Conservation (phyloP, 2,797 vertebrate genomes). For the Notamacropus eugenii region DNA sequence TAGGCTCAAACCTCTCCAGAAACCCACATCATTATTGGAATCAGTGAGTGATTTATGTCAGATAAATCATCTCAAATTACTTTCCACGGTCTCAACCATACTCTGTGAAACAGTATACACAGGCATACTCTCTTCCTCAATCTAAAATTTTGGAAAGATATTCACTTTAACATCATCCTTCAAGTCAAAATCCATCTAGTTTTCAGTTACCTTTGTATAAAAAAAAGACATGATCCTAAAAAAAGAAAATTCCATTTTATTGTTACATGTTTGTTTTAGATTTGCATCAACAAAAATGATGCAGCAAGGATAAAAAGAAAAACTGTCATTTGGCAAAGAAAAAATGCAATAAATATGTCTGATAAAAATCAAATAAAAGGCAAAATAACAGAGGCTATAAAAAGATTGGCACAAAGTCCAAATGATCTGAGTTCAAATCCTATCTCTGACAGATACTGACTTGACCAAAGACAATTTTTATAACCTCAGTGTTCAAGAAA, state of each 20-base stretch:
- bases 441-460: background rate
- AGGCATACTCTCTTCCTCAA: background rate
- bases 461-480: background rate
- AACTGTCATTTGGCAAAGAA: background rate
- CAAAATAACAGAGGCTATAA: background rate
- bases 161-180: background rate
- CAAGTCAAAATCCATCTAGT: background rate
- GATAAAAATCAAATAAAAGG: background rate
- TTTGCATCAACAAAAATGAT: background rate
- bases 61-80: background rate
- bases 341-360: background rate
- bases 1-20: background rate
- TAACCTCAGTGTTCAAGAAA: background rate
- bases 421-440: background rate
- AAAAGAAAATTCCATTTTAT: background rate
- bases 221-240: background rate
- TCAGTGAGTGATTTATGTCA: background rate
- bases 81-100: background rate
- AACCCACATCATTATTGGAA: constrained; percentile 14
- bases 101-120: background rate
- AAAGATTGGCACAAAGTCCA: background rate
- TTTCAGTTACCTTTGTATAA: background rate
- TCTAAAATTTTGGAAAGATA: background rate
- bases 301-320: background rate
- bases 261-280: background rate